Base-by-base conservation (phyloP, 2,797 vertebrate genomes). In the Cyprinella venusta region DNA sequence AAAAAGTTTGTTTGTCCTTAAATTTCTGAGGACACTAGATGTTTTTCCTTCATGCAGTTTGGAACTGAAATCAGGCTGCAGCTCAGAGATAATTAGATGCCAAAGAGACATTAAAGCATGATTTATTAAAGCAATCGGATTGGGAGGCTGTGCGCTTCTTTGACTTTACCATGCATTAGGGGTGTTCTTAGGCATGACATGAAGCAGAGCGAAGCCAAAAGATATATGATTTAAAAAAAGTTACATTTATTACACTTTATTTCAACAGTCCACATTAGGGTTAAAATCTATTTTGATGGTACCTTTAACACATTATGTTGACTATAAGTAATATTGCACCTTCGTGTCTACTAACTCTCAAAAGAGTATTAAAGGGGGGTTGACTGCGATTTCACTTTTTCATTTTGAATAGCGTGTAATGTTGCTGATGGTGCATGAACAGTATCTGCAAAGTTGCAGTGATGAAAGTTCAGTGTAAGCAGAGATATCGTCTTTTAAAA, bases 31-130 rank as follows among this genome's bases (percentile, higher is more conserved):
- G 52, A 52, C 8, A 10, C 67, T 12, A 33, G 6, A 30, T 19
- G 33, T 65, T 40, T n/a, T 42, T 42, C 3, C 3, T 4, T 67
- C 7, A 48, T 26, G 15, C 42, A 15, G 30, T 30, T 12, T 26
- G 2, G 4, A 50, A 26, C 21, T n/a, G 38, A 71, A 30, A n/a
- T 19, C 26, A 54, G 18, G 0, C 50, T 54, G 21, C 9, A 36
- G 30, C 19, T 74, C 18, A 56, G 19, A 56, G 50, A 36, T 36
- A 74, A 74, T n/a, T 74, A 54, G 30, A 74, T 74, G 18, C 50
- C 19, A 74, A 54, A 74, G 19, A n/a, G 18, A 52, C 16, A 72
- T 26, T 50, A 50, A 33, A 33, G 26, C 26, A 50, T 50, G 24
- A 48, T 70, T 45, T 69, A 69, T 69, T 70, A 70, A 70, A 70